phyloP scores from a whole-genome alignment of 1,140 invertebrate genomes.

The Dendrolimus punctatus region DNA sequence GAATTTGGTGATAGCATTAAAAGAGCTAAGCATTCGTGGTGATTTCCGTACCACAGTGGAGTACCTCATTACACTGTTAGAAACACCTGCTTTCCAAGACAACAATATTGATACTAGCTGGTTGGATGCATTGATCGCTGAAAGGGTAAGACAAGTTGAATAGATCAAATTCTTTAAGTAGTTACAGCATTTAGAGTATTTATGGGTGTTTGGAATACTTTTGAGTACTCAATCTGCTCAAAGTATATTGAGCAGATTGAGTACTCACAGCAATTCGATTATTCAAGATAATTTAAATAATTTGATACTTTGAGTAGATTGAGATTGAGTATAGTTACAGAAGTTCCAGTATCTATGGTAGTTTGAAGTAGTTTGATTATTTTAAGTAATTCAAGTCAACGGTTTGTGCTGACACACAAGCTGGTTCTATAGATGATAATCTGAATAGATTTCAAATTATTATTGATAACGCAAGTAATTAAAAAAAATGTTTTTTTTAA shows the following conservation, averaged over 20 bases:
- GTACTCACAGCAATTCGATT: not conserved
- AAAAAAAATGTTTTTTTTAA: not conserved
- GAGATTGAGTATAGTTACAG: too few species aligned
- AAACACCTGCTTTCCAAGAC: conserved; percentile 91
- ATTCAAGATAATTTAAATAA: not conserved
- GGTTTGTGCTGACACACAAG: too few species aligned
- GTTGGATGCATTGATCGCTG: conserved; percentile 96
- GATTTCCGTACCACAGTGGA: conserved; percentile 99
- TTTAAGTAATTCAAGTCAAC: too few species aligned
- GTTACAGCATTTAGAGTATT: not conserved
- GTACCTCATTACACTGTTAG: conserved; percentile 96
- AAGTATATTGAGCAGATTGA: not conserved
- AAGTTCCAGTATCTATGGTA: too few species aligned
- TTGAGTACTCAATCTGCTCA: too few species aligned
- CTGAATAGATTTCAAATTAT: too few species aligned
- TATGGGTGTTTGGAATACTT: too few species aligned
- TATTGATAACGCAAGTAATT: not conserved
- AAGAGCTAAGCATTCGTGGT: conserved; percentile 97
- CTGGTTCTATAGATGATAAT: too few species aligned
- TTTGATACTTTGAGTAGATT: too few species aligned
- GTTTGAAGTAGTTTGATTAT: too few species aligned
- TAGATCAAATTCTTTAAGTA: not conserved
- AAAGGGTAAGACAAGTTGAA: conserved; percentile 73
- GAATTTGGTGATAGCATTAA: conserved; percentile 97
- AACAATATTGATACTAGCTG: conserved; percentile 98